Conservation (phyloP, 1,140 invertebrate species). For the Plutomurus gul region DNA sequence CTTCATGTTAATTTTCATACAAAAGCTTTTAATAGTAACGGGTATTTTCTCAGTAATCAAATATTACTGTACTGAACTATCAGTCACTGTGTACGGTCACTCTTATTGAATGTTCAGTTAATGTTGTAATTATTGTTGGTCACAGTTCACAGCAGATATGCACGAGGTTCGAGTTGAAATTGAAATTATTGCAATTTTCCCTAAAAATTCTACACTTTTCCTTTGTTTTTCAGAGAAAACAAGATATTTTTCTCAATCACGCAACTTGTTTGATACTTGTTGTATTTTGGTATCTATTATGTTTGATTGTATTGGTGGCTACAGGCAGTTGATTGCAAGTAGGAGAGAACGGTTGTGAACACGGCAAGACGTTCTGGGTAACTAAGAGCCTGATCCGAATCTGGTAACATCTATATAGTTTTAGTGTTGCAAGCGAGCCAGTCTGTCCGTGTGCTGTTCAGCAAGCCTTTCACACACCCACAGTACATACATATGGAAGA, state of each 20-base stretch:
- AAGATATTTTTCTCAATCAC: not conserved
- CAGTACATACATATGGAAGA: not conserved
- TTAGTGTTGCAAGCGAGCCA: not conserved
- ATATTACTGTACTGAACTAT: not conserved
- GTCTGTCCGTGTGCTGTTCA: not conserved
- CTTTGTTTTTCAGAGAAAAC: not conserved
- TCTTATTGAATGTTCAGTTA: not conserved
- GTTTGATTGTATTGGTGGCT: not conserved
- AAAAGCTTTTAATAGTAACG: not conserved
- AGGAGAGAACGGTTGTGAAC: not conserved
- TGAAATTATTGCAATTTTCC: not conserved
- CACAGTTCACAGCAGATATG: not conserved
- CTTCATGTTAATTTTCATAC: constrained; percentile 47
- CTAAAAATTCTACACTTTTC: not conserved
- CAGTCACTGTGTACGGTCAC: not conserved
- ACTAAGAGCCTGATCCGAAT: not conserved
- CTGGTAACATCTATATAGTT: not conserved
- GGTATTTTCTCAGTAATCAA: not conserved
- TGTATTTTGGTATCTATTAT: not conserved
- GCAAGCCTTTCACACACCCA: not conserved
- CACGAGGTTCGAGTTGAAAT: no score
- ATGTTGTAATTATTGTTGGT: not conserved
- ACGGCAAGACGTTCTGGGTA: not conserved
- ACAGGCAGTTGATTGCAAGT: not conserved
- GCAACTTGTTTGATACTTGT: not conserved